A percentile compares a stretch with the other conserved stretches of the same genome.
Evolutionary conservation across 2,113 vertebrate genomes (phyloP).

Genomic region (Toxotes chatareus): DNA sequence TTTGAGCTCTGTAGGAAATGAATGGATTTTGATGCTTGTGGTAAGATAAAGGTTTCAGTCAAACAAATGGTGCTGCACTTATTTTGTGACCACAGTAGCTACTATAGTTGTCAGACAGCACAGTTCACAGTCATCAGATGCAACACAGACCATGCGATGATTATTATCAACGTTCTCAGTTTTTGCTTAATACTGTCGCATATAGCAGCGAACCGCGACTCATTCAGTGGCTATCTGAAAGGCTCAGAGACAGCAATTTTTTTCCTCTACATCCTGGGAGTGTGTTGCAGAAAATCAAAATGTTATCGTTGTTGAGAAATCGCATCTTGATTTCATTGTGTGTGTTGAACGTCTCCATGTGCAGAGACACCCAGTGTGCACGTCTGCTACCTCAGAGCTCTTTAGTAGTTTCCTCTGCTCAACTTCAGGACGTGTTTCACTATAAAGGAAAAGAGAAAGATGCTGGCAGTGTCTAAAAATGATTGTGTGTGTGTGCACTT

Average conservation of each 20-base stretch:
- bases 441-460: background rate
- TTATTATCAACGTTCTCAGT: no score
- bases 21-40: background rate
- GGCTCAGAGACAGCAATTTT: background rate
- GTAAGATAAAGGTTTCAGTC: background rate
- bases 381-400: background rate
- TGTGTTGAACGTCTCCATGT: background rate
- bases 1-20: background rate
- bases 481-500: background rate
- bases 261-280: background rate
- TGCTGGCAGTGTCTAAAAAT: background rate
- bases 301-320: background rate
- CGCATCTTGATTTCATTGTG: background rate
- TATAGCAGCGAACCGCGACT: no score
- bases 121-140: slow-evolving; percentile 2
- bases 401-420: background rate
- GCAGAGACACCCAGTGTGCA: background rate
- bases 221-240: background rate
- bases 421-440: background rate
- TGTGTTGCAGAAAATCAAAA: background rate
- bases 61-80: background rate
- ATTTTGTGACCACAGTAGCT: background rate
- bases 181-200: background rate
- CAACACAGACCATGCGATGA: background rate
- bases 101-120: slow-evolving; percentile 11